Conservation (phyloP, 2,888 invertebrate species). For the Cetonia aurata region DNA sequence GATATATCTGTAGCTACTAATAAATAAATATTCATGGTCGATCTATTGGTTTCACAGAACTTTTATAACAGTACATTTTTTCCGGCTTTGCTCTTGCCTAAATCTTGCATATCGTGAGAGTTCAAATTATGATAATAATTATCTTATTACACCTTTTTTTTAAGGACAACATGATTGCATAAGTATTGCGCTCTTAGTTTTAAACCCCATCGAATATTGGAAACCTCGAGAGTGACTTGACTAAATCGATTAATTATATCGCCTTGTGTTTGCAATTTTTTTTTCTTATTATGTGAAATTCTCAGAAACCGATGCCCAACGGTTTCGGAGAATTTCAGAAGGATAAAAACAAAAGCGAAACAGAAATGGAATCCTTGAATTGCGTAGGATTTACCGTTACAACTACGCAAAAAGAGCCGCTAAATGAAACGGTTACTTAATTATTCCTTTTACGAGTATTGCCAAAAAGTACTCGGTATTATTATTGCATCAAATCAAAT, state of each 20-base stretch:
- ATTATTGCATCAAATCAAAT: neutral
- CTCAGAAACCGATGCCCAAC: constrained; percentile 1
- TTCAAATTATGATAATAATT: constrained; percentile 4
- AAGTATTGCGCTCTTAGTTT: constrained; percentile 2
- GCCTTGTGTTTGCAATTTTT: neutral
- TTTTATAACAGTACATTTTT: too few relatives aligned
- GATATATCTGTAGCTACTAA: too few relatives aligned
- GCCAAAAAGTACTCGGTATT: constrained; percentile 6
- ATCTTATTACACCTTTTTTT: neutral
- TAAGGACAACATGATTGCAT: constrained; percentile 14
- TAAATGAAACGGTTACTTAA: constrained; percentile 22
- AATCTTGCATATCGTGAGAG: too few relatives aligned
- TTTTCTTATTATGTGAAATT: constrained; percentile 10
- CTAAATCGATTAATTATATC: constrained; percentile 17
- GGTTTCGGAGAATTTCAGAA: too few relatives aligned
- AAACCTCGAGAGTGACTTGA: constrained; percentile 25
- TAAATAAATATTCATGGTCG: too few relatives aligned
- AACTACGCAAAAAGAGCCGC: neutral
- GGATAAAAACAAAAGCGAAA: neutral
- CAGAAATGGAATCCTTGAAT: constrained; percentile 9
- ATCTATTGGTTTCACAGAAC: too few relatives aligned
- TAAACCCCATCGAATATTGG: constrained; percentile 11
- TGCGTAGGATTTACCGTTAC: constrained; percentile 10
- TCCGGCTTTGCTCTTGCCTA: too few relatives aligned
- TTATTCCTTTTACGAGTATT: neutral